Percentiles rank a stretch among this genome's conserved stretches.
phyloP scores from a whole-genome alignment of 2,113 vertebrate genomes.

The Phylloscopus trochiloides region DNA sequence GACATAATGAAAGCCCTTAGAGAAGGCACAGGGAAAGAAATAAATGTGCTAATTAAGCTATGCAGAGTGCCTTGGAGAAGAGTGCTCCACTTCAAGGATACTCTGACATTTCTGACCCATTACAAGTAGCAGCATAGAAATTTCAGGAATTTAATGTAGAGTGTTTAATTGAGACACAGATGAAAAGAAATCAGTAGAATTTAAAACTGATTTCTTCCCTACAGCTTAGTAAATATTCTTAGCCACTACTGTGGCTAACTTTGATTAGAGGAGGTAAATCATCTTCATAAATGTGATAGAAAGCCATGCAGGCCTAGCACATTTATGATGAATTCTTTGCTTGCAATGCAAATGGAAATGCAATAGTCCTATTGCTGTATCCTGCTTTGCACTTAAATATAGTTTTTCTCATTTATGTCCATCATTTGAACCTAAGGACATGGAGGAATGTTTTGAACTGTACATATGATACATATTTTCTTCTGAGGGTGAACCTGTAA shows the following conservation, averaged over 20 bases:
- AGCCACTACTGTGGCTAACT: background rate
- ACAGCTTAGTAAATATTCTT: background rate
- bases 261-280: background rate
- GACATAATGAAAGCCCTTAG: background rate
- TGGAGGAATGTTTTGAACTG: background rate
- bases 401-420: background rate
- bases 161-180: background rate
- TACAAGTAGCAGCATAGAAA: background rate
- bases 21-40: slow-evolving; percentile 6
- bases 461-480: background rate
- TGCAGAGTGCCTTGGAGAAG: background rate
- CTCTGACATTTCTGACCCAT: background rate
- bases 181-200: background rate
- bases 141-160: background rate
- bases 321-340: background rate
- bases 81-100: slow-evolving; percentile 7
- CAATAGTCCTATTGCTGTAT: background rate
- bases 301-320: background rate
- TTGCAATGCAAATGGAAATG: background rate
- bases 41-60: background rate
- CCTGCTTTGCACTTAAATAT: background rate
- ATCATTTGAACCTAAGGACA: background rate
- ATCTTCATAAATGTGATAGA: background rate
- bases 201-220: background rate
- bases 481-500: background rate